Conservation (phyloP, 2,113 vertebrate species). For the Microcebus jonahi region DNA sequence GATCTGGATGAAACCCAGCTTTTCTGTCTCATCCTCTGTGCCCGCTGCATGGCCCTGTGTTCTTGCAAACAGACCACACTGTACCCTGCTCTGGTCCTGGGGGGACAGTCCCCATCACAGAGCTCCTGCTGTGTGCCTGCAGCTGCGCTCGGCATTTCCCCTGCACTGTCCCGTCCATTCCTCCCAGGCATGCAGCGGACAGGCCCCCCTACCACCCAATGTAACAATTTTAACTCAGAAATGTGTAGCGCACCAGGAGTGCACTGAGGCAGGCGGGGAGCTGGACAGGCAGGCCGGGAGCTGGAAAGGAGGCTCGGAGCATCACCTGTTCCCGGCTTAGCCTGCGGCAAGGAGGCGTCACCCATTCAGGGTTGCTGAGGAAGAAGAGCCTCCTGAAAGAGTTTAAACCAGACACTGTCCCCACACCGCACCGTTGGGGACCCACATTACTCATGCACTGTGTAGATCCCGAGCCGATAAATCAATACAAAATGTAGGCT, state of each 20-base stretch:
- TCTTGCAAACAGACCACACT: rapidly evolving
- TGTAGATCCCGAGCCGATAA: neutral
- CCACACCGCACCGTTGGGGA: rapidly evolving
- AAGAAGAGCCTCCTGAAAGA: neutral
- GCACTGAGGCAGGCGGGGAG: neutral
- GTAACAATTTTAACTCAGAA: neutral
- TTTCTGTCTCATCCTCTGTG: neutral
- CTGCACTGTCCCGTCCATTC: neutral
- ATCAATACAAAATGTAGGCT: neutral
- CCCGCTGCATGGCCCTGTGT: no score
- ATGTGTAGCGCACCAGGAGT: neutral
- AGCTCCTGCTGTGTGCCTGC: neutral
- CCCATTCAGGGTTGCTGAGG: neutral
- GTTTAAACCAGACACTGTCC: neutral
- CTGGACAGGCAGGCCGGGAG: neutral
- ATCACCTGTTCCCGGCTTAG: neutral
- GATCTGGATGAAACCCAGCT: neutral
- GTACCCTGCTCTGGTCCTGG: neutral
- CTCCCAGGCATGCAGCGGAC: neutral
- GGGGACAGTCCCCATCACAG: neutral
- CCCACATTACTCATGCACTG: neutral
- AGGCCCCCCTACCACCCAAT: neutral
- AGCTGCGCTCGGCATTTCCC: neutral
- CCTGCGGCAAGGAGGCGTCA: neutral
- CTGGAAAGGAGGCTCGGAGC: neutral